Evolutionary conservation across 2,113 vertebrate genomes (phyloP).

Genomic region (Ciconia boyciana): DNA sequence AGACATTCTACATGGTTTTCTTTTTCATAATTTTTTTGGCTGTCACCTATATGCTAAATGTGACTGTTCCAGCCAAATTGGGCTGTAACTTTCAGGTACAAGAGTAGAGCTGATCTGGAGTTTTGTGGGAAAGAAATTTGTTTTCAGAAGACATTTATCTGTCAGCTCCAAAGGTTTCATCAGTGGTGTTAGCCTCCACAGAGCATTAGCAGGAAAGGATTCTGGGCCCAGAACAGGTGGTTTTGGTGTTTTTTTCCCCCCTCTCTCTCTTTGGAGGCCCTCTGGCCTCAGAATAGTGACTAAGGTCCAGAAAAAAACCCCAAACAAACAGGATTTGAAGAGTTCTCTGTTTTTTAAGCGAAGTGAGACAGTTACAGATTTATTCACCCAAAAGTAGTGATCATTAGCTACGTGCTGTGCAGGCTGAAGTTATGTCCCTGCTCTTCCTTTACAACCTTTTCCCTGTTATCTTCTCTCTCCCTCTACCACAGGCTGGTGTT

Average conservation of each 20-base stretch:
- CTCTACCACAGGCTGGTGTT: neutral
- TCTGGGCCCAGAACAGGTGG: neutral
- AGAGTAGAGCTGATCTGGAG: neutral
- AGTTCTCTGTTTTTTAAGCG: neutral
- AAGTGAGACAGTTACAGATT: neutral
- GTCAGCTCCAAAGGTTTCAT: neutral
- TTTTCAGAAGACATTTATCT: neutral
- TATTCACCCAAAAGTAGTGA: neutral
- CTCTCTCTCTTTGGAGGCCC: neutral
- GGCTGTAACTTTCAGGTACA: neutral
- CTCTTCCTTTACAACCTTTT: neutral
- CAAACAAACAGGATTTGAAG: neutral
- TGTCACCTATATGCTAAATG: neutral
- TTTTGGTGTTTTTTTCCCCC: accelerated
- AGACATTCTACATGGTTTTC: neutral
- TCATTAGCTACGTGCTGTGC: too few relatives aligned
- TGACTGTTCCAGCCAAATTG: neutral
- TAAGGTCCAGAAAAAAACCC: neutral
- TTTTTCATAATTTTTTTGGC: neutral
- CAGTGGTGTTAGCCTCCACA: neutral
- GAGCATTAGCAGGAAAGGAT: neutral
- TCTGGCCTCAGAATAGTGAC: neutral
- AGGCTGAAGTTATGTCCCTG: neutral
- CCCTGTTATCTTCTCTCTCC: neutral
- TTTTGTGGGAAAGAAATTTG: neutral